A percentile compares a stretch with the other conserved stretches of the same genome.
These are phyloP conservation scores for Conchocele bisecta DNA, from an alignment of 2,888 invertebrate genomes.

Conservation along the genomic window DNA sequence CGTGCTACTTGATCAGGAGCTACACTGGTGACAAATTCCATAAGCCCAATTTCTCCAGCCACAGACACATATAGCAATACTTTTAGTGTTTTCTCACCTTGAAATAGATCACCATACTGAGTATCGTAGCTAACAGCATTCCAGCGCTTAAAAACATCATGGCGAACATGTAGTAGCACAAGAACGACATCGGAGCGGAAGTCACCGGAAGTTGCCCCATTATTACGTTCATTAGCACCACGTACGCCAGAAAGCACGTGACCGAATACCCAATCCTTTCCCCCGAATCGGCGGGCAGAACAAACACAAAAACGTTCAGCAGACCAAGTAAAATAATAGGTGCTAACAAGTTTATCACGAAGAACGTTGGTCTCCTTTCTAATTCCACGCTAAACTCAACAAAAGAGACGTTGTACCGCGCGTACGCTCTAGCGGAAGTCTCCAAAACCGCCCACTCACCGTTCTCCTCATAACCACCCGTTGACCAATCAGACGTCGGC, in stretches of 20 bases:
- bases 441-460: conserved; percentile 29
- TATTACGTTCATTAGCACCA: conserved; percentile 37
- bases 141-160: conserved; percentile 47
- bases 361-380: conserved; percentile 23
- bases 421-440: neutral
- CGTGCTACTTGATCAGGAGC: too few species aligned
- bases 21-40: too few species aligned
- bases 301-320: conserved; percentile 34
- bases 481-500: conserved; percentile 24
- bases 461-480: conserved; percentile 23
- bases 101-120: too few species aligned
- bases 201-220: conserved; percentile 29
- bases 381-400: conserved; percentile 26
- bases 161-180: conserved; percentile 31
- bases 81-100: too few species aligned
- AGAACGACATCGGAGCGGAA: conserved; percentile 32
- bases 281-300: conserved; percentile 31
- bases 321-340: conserved; percentile 24
- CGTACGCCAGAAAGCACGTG: conserved; percentile 42
- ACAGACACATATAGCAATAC: too few species aligned
- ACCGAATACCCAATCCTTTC: conserved; percentile 29
- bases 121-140: too few species aligned
- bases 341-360: conserved; percentile 26
- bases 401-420: conserved; percentile 4
- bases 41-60: too few species aligned